Base-by-base conservation (phyloP, 2,888 invertebrate genomes). In the Polyploca ridens region DNA sequence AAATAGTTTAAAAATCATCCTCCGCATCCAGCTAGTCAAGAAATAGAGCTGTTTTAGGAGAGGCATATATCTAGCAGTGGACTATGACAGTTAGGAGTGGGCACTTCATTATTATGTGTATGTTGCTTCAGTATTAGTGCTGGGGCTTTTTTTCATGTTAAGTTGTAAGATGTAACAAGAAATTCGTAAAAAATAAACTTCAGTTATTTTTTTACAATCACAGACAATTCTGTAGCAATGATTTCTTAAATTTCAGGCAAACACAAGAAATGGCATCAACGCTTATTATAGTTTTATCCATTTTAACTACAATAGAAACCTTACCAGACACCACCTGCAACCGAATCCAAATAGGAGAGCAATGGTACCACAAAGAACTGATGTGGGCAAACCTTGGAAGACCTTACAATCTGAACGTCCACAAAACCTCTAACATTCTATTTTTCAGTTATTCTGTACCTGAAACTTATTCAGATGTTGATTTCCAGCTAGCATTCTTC, bases 391-490 rank as follows among this genome's bases (percentile, higher is more conserved):
- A 84, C 5, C 63, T 79, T 1, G 85, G 87, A 16, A 79, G 84
- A 65, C 87, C 91, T 0, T 84, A 84, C 69, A 89, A 87, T 65
- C 67, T 91, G 4, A 83, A 82, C 33, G 71, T 88, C 0, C 87
- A 90, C 46, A 90, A 77, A 66, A 58, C 74, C 0, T 77, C 86
- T 0, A 90, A 90, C 11, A 82, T 75, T 0, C 58, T 91, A 0
- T 87, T 89, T 64, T 91, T 91, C 63, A 87, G 87, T 54, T 87
- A 84, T 61, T 84, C 88, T 0, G 64, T 78, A 0, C 76, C 83
- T 14, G 87, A 88, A 54, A 81, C 81, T 0, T 88, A 85, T 69
- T 78, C 84, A 0, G 88, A 88, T 57, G 71, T 83, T 0, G 90
- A 90, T 75, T 90, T 90, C 58, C 90, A 88, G 73, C 63, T 91